Evolutionary conservation across 2,888 invertebrate genomes (phyloP), one percentile per base, ranked within the genome.

Genomic region (Fragum whitleyi): DNA sequence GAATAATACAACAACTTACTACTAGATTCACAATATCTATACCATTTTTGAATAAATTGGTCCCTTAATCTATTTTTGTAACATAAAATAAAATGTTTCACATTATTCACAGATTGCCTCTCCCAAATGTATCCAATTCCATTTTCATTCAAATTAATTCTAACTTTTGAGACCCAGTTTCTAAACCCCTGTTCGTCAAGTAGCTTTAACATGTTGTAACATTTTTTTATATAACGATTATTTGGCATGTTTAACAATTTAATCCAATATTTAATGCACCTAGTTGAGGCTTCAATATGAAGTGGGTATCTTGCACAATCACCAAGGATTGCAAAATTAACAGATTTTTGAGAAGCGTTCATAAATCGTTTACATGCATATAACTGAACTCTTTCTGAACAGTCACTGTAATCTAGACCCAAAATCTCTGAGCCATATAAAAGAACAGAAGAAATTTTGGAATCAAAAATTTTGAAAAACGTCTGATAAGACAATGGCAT

Each of bases 401-500:
- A 14, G 68, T 61, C 6, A 32, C n/a, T 29, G 47, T 62, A 19
- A 26, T 77, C 42, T 7, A 74, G 57, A 0, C 74, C 77, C 77
- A 74, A 79, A 65, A 83, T 42, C 68, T 79, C 83, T 19, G 68
- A 59, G 19, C 77, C 77, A 57, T 74, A 75, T 16, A 74, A 36
- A 7, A 82, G 23, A 11, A 79, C 26, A n/a, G 74, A 78, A 2
- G 26, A 6, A 32, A 77, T 69, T 59, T 79, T 79, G 2, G 72
- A 59, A 51, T 83, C 72, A 75, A 79, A 79, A 9, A 79, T 29
- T 67, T 79, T 77, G 42, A 79, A 73, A 55, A 59, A 78, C 1
- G 68, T 59, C 39, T 59, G 7, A 59, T 59, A 36, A n/a, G 73
- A 32, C 36, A 78, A 42, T 23, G 36, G 69, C 7, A 57, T 26